These are phyloP conservation scores for Fundulus diaphanus DNA, from an alignment of 2,797 vertebrate genomes.

Conservation along the genomic window DNA sequence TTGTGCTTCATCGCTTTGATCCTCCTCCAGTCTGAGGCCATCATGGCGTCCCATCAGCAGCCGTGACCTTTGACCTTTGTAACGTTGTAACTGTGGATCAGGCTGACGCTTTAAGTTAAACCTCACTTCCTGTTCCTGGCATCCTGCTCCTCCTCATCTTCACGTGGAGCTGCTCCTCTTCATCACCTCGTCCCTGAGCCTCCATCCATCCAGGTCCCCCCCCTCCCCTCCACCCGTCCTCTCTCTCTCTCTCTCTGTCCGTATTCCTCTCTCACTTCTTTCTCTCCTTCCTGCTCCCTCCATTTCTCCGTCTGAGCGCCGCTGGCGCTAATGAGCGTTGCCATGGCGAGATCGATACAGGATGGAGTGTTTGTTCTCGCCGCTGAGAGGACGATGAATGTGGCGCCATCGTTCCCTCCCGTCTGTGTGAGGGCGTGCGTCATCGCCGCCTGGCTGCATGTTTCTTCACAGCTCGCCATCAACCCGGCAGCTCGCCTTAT, in stretches of 20 bases:
- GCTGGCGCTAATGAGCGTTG: slow-evolving; percentile 81
- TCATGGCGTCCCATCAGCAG: slow-evolving; percentile 2
- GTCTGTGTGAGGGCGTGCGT: slow-evolving; percentile 51
- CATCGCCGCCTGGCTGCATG: slow-evolving; percentile 51
- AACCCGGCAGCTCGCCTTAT: slow-evolving; percentile 53
- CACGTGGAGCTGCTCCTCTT: slow-evolving; percentile 46
- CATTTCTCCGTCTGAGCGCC: slow-evolving; percentile 69
- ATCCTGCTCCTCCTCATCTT: slow-evolving; percentile 57
- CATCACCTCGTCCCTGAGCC: slow-evolving; percentile 54
- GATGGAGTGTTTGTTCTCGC: slow-evolving; percentile 81
- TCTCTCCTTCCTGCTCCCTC: slow-evolving; percentile 50
- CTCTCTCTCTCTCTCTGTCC: slow-evolving; percentile 57
- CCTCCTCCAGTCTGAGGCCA: too few relatives aligned
- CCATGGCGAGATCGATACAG: slow-evolving; percentile 82
- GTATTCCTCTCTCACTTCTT: slow-evolving; percentile 35
- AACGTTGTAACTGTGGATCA: slow-evolving; percentile 53
- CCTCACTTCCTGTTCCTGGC: too few relatives aligned
- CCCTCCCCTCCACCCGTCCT: slow-evolving; percentile 44
- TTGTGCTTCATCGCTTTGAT: too few relatives aligned
- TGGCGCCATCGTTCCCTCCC: slow-evolving; percentile 76
- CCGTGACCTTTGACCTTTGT: slow-evolving; percentile 37
- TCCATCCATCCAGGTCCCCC: slow-evolving; percentile 50
- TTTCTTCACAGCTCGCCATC: slow-evolving; percentile 45
- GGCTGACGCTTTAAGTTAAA: slow-evolving; percentile 20
- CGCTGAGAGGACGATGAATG: slow-evolving; percentile 81